Conservation (phyloP, 2,888 invertebrate genomes). For the Anagyrus pseudococci region DNA sequence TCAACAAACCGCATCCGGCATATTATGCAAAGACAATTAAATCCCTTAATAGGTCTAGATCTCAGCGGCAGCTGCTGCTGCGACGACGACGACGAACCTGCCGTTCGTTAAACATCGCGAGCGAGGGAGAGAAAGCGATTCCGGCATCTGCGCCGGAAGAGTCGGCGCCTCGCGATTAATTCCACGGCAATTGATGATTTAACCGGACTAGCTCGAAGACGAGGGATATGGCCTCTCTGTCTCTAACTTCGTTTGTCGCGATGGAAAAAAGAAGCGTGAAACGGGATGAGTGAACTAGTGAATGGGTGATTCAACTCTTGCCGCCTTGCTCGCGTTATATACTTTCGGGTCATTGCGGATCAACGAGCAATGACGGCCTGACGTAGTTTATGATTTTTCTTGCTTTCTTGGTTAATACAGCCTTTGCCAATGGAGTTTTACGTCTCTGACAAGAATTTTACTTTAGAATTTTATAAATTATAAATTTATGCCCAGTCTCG, state of each 20-base stretch:
- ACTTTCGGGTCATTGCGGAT: conserved; percentile 53
- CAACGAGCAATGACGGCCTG: conserved; percentile 55
- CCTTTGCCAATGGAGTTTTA: no score
- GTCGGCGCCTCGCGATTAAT: conserved; percentile 29
- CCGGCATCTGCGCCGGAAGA: conserved; percentile 15
- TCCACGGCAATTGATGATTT: conserved; percentile 41
- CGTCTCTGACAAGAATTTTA: no score
- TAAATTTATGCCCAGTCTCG: no score
- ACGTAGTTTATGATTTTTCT: no score
- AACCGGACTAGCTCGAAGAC: conserved; percentile 19
- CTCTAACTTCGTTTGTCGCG: conserved; percentile 42
- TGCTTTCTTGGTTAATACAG: no score
- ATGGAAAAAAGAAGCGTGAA: conserved; percentile 14
- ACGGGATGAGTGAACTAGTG: conserved; percentile 31
- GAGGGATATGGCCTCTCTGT: conserved; percentile 38
- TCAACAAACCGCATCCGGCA: conserved; percentile 26
- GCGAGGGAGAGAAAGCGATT: neutral
- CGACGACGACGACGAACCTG: no score
- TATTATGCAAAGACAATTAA: conserved; percentile 33
- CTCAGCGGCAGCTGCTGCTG: neutral
- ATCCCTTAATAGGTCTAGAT: conserved; percentile 23
- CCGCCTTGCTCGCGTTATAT: no score
- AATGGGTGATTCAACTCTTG: conserved; percentile 53
- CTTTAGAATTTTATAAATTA: no score
- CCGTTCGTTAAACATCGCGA: no score